Evolutionary conservation across 2,113 vertebrate species (phyloP).

Genomic region (Chaetops frenatus): DNA sequence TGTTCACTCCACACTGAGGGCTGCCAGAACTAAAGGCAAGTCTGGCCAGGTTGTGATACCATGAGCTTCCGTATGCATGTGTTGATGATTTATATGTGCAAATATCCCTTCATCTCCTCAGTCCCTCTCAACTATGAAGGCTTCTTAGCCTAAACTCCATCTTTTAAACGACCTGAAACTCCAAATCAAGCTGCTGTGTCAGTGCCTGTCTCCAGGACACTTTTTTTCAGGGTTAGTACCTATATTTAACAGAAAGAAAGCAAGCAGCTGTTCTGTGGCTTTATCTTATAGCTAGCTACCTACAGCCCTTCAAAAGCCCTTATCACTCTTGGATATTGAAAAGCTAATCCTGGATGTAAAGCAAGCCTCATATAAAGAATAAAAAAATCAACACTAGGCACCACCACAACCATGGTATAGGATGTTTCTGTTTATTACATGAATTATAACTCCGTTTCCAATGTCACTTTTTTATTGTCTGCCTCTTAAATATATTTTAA

Average conservation of each 20-base stretch:
- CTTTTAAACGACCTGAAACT: neutral
- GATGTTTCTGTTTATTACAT: constrained; percentile 11
- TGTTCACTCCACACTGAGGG: neutral
- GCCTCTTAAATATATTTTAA: neutral
- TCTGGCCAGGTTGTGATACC: neutral
- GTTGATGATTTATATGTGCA: neutral
- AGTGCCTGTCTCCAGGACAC: neutral
- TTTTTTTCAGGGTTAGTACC: neutral
- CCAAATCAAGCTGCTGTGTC: neutral
- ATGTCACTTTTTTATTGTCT: constrained; percentile 6
- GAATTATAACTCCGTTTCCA: neutral
- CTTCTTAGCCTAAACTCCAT: neutral
- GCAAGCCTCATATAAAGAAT: constrained; percentile 25
- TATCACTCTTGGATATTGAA: constrained; percentile 8
- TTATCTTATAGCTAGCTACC: constrained; percentile 11
- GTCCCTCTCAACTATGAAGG: neutral
- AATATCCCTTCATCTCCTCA: neutral
- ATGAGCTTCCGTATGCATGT: neutral
- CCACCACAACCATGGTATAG: neutral
- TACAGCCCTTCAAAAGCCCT: neutral
- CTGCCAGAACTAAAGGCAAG: neutral
- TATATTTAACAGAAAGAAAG: neutral
- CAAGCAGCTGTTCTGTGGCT: neutral
- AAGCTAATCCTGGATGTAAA: constrained; percentile 48
- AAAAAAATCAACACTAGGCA: constrained; percentile 36